A percentile compares a stretch with the other conserved stretches of the same genome.
Conservation (phyloP, 2,888 invertebrate genomes). For the Furcula furcula region DNA sequence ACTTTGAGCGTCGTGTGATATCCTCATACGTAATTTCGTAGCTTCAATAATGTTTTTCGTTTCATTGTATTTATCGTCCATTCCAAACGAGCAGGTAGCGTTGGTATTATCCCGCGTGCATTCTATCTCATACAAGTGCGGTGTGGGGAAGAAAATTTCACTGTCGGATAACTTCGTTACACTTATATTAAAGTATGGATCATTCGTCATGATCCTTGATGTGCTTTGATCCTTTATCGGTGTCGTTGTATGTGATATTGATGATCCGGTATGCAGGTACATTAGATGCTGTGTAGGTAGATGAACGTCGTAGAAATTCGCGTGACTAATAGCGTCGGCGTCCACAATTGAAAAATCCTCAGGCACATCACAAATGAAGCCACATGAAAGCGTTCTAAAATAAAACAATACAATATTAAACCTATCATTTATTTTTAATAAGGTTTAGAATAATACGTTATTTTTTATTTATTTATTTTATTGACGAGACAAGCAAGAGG, state of each 20-base stretch:
- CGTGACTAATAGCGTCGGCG: conserved; percentile 65
- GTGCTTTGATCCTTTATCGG: conserved; percentile 76
- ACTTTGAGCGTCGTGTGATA: conserved; percentile 53
- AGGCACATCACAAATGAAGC: conserved; percentile 80
- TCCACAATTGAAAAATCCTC: conserved; percentile 66
- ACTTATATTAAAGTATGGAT: conserved; percentile 80
- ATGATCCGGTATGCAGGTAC: conserved; percentile 65
- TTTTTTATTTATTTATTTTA: too few species aligned
- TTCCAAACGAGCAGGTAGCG: conserved; percentile 61
- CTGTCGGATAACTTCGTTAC: conserved; percentile 79
- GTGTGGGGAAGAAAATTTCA: conserved; percentile 84
- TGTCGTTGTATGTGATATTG: conserved; percentile 41
- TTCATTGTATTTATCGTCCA: conserved; percentile 51
- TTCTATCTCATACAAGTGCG: conserved; percentile 70
- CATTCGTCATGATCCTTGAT: conserved; percentile 77
- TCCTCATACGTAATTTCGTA: conserved; percentile 46
- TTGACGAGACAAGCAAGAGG: too few species aligned
- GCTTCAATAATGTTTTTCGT: conserved; percentile 48
- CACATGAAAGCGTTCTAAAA: conserved; percentile 77
- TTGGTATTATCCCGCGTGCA: conserved; percentile 56
- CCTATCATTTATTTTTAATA: too few species aligned
- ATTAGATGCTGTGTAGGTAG: conserved; percentile 63
- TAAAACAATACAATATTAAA: too few species aligned
- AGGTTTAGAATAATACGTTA: too few species aligned
- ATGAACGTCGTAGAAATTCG: conserved; percentile 80